Evolutionary conservation across 2,113 vertebrate species (phyloP), one percentile per base, ranked within the genome.

Genomic region (Nibea coibor): DNA sequence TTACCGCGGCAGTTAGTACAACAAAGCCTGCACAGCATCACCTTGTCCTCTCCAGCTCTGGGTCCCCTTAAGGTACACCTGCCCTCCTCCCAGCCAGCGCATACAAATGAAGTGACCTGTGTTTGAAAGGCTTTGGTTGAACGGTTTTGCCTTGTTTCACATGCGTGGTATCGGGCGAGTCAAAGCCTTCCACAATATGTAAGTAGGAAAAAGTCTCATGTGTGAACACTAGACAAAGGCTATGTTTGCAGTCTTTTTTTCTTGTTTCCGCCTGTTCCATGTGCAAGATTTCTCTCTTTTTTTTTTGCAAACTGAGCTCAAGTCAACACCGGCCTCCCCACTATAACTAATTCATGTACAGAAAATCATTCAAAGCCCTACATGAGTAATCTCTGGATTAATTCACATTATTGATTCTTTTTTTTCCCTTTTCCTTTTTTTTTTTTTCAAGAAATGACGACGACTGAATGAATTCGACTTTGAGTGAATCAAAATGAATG

Each of bases 381-480:
- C 70, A 73, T 5, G 2, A 85, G 72, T 88, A 80, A 91, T 91
- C 79, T 84, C 43, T 54, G 70, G 75, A 91, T 88, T 91, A 75
- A 74, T 89, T 83, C 76, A 75, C 62, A 47, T 82, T 73, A 87
- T 89, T 78, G 80, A 87, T 83, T 64, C 6, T 22, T 77, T 61
- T 51, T 66, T 59, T 6, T 28, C 2, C 24, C 2, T 2, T 26
- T 28, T 28, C 2, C 24, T 26, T 28, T 28, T 35, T 28, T 2
- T 28, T 35, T 68, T 78, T 58, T 85, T 57, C 19, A 76, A 68
- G 66, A 72, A 63, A 9, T 74, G 64, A 75, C 82, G 75, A 53
- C 86, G 81, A 84, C 58, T 77, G 69, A 85, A 71, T 85, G 7
- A 84, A 84, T 90, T 77, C 42, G 59, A 71, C 51, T 85, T 48